Percentiles rank a stretch among this genome's conserved stretches.
phyloP scores from a whole-genome alignment of 2,888 invertebrate species.

The Parnassius orleans region DNA sequence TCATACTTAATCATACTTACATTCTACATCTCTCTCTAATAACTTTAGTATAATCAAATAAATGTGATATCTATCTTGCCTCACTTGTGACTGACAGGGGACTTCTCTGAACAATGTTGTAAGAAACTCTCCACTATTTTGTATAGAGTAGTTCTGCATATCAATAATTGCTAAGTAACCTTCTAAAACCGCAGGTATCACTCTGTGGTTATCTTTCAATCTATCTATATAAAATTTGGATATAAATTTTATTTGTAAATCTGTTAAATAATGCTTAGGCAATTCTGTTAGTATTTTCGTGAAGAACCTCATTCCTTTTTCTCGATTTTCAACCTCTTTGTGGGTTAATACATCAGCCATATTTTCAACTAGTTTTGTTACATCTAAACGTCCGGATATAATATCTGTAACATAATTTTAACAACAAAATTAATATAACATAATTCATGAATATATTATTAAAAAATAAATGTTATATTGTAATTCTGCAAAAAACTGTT shows the following conservation, averaged over 20 bases:
- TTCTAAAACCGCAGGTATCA: slow-evolving; percentile 86
- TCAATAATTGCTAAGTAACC: slow-evolving; percentile 85
- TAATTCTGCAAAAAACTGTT: background rate
- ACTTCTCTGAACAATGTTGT: slow-evolving; percentile 87
- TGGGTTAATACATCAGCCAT: slow-evolving; percentile 85
- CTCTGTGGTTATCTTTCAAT: slow-evolving; percentile 90
- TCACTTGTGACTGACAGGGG: slow-evolving; percentile 89
- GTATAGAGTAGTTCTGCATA: slow-evolving; percentile 83
- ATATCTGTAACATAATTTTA: slow-evolving; percentile 72
- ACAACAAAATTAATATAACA: too few species aligned
- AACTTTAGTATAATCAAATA: slow-evolving; percentile 84
- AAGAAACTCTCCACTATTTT: slow-evolving; percentile 80
- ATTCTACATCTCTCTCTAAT: slow-evolving; percentile 74
- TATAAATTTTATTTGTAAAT: slow-evolving; percentile 83
- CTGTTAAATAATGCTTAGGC: slow-evolving; percentile 80
- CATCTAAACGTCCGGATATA: slow-evolving; percentile 66
- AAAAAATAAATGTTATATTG: too few species aligned
- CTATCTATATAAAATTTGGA: slow-evolving; percentile 87
- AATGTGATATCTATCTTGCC: slow-evolving; percentile 86
- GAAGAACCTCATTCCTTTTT: slow-evolving; percentile 83
- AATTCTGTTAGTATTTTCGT: slow-evolving; percentile 82
- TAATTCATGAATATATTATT: too few species aligned
- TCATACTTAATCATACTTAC: slow-evolving; percentile 67
- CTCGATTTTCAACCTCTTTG: slow-evolving; percentile 80
- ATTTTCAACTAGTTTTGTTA: slow-evolving; percentile 82